Evolutionary conservation across 2,797 vertebrate species (phyloP).

Genomic region (Lutjanus campechanus): DNA sequence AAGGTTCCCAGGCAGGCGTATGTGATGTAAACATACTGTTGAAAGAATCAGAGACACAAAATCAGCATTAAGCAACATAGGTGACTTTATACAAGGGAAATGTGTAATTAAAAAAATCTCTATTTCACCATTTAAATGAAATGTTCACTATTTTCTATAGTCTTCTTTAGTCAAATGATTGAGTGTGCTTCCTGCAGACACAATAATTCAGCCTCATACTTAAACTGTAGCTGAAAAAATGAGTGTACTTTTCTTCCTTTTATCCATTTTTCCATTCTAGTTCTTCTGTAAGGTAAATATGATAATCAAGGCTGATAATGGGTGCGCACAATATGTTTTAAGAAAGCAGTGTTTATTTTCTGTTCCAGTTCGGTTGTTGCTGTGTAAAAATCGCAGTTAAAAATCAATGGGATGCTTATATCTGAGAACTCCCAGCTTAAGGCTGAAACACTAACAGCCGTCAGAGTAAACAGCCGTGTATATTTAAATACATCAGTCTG

Average conservation of each 20-base stretch:
- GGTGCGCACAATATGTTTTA: constrained; percentile 4
- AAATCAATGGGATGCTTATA: constrained; percentile 30
- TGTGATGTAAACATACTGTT: constrained; percentile 84
- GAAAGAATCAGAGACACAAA: constrained; percentile 49
- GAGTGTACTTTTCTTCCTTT: neutral
- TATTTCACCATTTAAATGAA: neutral
- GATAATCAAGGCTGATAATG: constrained; percentile 18
- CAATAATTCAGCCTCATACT: constrained; percentile 5
- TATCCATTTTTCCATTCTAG: neutral
- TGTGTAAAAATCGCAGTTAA: constrained; percentile 23
- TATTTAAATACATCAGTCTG: constrained; percentile 50
- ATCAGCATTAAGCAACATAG: constrained; percentile 32
- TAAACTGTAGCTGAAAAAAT: neutral
- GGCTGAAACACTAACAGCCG: constrained; percentile 32
- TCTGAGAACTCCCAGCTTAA: constrained; percentile 28
- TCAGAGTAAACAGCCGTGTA: constrained; percentile 16
- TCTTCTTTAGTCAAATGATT: neutral
- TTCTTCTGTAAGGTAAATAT: neutral
- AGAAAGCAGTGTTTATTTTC: constrained; percentile 12
- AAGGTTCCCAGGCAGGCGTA: constrained; percentile 87
- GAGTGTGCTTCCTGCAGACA: neutral
- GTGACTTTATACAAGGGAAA: neutral
- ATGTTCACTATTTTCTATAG: neutral
- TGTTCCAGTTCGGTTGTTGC: constrained; percentile 18
- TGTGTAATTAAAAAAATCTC: neutral